Conservation (phyloP, 2,113 vertebrate species). For the Microcebus murinus region DNA sequence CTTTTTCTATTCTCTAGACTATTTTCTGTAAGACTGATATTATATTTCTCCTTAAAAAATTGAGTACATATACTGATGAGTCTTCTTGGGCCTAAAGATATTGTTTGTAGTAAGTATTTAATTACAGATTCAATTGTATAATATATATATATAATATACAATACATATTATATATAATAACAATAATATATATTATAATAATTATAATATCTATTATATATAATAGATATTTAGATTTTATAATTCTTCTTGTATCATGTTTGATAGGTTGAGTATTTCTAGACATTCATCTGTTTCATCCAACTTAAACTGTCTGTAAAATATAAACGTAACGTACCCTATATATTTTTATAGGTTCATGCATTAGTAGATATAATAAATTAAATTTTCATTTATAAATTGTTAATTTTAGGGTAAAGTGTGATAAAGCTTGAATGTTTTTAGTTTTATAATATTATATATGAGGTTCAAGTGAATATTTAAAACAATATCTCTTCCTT, state of each 20-base stretch:
- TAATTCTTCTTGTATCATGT: background rate
- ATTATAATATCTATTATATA: too few relatives aligned
- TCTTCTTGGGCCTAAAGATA: background rate
- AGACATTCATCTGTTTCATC: background rate
- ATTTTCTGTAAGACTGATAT: background rate
- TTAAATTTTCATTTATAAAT: conserved; percentile 29
- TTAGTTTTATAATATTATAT: conserved; percentile 5
- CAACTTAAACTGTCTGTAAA: background rate
- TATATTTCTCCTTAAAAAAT: background rate
- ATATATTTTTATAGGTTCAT: background rate
- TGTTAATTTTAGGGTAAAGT: background rate
- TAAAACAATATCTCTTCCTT: background rate
- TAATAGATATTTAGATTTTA: background rate
- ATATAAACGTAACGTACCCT: background rate
- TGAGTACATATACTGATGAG: background rate
- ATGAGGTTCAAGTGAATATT: conserved; percentile 45
- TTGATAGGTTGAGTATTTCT: background rate
- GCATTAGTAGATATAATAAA: background rate
- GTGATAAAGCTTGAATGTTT: background rate
- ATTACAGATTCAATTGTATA: background rate
- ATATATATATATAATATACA: too few relatives aligned
- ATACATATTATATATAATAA: too few relatives aligned
- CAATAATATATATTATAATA: too few relatives aligned
- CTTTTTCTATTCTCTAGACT: background rate
- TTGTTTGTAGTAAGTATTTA: background rate